These are phyloP conservation scores for Zosterops japonicus DNA, from an alignment of 2,113 vertebrate genomes.

Conservation along the genomic window DNA sequence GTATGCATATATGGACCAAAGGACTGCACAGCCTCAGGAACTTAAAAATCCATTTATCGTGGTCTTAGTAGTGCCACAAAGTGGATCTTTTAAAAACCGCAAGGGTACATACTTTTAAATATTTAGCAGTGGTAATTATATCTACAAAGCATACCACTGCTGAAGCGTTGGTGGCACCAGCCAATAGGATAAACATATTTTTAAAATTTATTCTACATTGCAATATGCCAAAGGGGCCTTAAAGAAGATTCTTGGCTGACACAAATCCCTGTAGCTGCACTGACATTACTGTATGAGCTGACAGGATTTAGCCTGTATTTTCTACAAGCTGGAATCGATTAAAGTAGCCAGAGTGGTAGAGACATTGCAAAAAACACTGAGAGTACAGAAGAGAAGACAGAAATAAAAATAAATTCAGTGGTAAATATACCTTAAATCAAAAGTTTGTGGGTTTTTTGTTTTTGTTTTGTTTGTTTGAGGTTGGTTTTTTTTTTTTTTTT, in stretches of 20 bases:
- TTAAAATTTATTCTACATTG: not conserved
- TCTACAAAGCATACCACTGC: slow-evolving; percentile 32
- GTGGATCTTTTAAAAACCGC: not conserved
- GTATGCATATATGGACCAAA: not conserved
- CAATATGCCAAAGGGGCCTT: slow-evolving; percentile 9
- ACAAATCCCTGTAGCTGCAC: slow-evolving; percentile 11
- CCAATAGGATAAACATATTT: not conserved
- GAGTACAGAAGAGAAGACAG: not conserved
- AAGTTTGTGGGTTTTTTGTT: not conserved
- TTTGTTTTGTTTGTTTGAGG: not conserved
- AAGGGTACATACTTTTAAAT: slow-evolving; percentile 9
- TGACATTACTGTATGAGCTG: not conserved
- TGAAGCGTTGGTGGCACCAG: not conserved
- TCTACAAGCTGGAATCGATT: slow-evolving; percentile 29
- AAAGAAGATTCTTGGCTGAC: slow-evolving; percentile 12
- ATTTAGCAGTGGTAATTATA: slow-evolving; percentile 25
- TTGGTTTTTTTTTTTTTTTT: not conserved
- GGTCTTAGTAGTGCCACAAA: slow-evolving; percentile 18
- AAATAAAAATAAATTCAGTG: not conserved
- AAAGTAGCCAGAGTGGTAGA: not conserved
- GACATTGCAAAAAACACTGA: not conserved
- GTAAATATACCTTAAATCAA: not conserved
- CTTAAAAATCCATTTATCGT: slow-evolving; percentile 30
- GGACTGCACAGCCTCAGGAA: not conserved
- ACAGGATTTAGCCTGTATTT: slow-evolving; percentile 32